A percentile compares a stretch with the other conserved stretches of the same genome.
Conservation (phyloP, 2,888 invertebrate genomes). For the Lutraria lutraria region DNA sequence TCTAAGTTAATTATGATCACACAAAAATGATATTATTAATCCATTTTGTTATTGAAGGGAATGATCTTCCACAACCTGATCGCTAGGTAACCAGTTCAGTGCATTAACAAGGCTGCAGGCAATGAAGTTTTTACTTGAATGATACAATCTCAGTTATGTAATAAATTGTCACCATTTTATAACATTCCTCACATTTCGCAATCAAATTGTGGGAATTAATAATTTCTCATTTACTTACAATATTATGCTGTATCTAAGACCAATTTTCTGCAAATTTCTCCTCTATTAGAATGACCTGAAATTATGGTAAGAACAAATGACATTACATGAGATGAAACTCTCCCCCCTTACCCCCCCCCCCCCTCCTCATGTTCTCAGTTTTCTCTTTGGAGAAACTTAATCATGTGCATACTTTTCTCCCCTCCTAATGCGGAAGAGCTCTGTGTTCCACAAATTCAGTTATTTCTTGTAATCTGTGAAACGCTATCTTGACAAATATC, state of each 20-base stretch:
- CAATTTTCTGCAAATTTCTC: not conserved
- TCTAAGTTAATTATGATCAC: too few relatives aligned
- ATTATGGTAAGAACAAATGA: not conserved
- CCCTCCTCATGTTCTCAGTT: too few relatives aligned
- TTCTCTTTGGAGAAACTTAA: not conserved
- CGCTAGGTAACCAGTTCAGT: too few relatives aligned
- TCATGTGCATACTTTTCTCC: not conserved
- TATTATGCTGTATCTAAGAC: not conserved
- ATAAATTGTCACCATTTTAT: too few relatives aligned
- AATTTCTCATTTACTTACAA: not conserved
- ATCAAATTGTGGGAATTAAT: not conserved
- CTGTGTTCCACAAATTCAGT: not conserved
- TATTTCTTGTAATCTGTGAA: not conserved
- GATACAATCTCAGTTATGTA: too few relatives aligned
- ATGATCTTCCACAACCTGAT: too few relatives aligned
- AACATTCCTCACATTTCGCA: not conserved
- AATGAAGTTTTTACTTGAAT: too few relatives aligned
- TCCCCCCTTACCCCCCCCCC: too few relatives aligned
- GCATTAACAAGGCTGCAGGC: too few relatives aligned
- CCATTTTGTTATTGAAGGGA: too few relatives aligned
- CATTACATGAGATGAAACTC: constrained; percentile 1
- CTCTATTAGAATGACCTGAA: not conserved
- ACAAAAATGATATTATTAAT: too few relatives aligned
- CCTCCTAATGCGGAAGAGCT: not conserved
- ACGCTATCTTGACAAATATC: not conserved